These are phyloP conservation scores for Solenopsis fugax DNA, from an alignment of 1,140 invertebrate genomes.

Conservation along the genomic window DNA sequence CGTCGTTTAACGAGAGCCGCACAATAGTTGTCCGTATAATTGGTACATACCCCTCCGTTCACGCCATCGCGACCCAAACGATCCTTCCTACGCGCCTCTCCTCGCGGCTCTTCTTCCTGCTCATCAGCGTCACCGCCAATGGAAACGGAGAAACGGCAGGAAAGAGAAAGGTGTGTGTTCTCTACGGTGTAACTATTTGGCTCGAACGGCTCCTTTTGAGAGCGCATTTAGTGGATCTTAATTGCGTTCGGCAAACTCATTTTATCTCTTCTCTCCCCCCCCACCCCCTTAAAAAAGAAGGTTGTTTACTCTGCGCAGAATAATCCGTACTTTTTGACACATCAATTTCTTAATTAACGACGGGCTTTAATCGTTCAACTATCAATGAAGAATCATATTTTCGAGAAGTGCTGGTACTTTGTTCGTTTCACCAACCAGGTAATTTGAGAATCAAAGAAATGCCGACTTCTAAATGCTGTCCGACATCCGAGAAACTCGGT, in stretches of 20 bases:
- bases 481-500: slow-evolving; percentile 75
- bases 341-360: slow-evolving; percentile 1
- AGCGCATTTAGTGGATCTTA: slow-evolving; percentile 75
- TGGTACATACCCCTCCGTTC: slow-evolving; percentile 80
- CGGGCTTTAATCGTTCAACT: background rate
- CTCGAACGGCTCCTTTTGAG: slow-evolving; percentile 73
- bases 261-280: background rate
- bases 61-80: slow-evolving; percentile 52
- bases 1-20: slow-evolving; percentile 86
- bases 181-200: slow-evolving; percentile 79
- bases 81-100: slow-evolving; percentile 35
- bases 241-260: slow-evolving; percentile 18
- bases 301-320: background rate
- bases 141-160: slow-evolving; percentile 43
- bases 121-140: slow-evolving; percentile 62
- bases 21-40: slow-evolving; percentile 86
- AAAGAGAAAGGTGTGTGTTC: slow-evolving; percentile 46
- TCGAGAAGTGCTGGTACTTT: background rate
- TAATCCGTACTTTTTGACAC: slow-evolving; percentile 11
- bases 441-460: slow-evolving; percentile 3
- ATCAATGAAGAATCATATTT: background rate
- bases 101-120: slow-evolving; percentile 55
- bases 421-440: background rate
- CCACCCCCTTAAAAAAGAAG: background rate
- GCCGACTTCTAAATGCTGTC: background rate